Percentiles rank a stretch among this genome's conserved stretches.
Evolutionary conservation across 2,113 vertebrate species (phyloP).

Genomic region (Pelecanus crispus): DNA sequence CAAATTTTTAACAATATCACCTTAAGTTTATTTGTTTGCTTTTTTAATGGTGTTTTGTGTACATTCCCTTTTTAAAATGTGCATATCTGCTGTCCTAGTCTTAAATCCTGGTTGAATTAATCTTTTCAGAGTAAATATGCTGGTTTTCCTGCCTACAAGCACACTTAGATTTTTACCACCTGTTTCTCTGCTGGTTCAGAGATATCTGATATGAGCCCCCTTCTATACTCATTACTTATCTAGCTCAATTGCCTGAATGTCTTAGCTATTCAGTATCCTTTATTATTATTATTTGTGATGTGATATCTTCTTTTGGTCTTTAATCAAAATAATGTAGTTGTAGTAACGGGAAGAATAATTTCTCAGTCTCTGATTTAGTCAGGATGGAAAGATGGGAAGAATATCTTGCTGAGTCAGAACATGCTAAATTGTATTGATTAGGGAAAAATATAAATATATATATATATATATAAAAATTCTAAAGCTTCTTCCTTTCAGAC

Average conservation of each 20-base stretch:
- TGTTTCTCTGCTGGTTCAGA: background rate
- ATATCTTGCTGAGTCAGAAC: background rate
- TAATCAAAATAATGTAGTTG: background rate
- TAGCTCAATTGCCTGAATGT: background rate
- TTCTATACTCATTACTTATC: background rate
- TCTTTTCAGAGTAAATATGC: background rate
- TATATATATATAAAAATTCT: background rate
- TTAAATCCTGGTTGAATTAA: background rate
- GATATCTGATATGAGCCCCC: background rate
- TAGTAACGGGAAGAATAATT: background rate
- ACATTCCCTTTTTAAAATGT: background rate
- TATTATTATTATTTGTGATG: background rate
- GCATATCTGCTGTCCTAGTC: background rate
- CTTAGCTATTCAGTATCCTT: background rate
- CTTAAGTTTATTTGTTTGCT: background rate
- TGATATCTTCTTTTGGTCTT: background rate
- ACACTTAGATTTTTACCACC: background rate
- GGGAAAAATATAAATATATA: background rate
- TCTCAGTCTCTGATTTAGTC: background rate
- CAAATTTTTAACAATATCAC: background rate
- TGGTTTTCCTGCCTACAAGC: background rate
- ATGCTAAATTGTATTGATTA: background rate
- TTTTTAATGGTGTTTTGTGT: background rate
- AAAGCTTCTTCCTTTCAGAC: background rate
- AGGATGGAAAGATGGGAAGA: background rate